Evolutionary conservation across 1,140 invertebrate species (phyloP).

Genomic region (Bursaphelenchus mucronatus): DNA sequence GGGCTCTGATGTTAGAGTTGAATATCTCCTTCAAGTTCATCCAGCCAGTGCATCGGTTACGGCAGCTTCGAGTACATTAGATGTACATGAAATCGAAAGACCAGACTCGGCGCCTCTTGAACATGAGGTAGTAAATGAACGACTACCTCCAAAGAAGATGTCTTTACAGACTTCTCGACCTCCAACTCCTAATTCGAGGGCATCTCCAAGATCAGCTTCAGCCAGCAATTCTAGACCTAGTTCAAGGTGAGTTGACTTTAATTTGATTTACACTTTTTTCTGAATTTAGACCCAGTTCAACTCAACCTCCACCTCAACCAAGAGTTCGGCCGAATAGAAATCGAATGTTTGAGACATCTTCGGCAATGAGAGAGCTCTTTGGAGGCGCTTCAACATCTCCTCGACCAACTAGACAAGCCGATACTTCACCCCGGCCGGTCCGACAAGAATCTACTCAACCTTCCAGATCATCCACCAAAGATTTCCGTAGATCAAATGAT

Average conservation of each 20-base stretch:
- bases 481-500: neutral
- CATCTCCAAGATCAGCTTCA: neutral
- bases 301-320: constrained; percentile 21
- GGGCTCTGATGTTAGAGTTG: constrained; percentile 8
- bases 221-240: constrained; percentile 15
- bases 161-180: neutral
- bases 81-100: constrained; percentile 1
- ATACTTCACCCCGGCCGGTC: too few relatives aligned
- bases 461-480: neutral
- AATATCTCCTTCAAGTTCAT: constrained; percentile 8
- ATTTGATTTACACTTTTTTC: neutral
- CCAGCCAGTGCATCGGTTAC: constrained; percentile 6
- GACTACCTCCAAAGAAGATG: neutral
- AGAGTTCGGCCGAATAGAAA: constrained; percentile 14
- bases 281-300: constrained; percentile 15
- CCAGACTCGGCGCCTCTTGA: constrained; percentile 16
- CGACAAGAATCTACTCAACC: constrained; percentile 4
- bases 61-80: constrained; percentile 6
- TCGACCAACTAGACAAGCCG: neutral
- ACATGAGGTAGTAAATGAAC: neutral
- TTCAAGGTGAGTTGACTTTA: neutral
- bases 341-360: constrained; percentile 45
- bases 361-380: constrained; percentile 49
- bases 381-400: constrained; percentile 32
- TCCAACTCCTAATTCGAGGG: constrained; percentile 2